Percentiles rank a stretch among this genome's conserved stretches.
These are phyloP conservation scores for Lasius fuliginosus DNA, from an alignment of 2,888 invertebrate species.

Conservation along the genomic window DNA sequence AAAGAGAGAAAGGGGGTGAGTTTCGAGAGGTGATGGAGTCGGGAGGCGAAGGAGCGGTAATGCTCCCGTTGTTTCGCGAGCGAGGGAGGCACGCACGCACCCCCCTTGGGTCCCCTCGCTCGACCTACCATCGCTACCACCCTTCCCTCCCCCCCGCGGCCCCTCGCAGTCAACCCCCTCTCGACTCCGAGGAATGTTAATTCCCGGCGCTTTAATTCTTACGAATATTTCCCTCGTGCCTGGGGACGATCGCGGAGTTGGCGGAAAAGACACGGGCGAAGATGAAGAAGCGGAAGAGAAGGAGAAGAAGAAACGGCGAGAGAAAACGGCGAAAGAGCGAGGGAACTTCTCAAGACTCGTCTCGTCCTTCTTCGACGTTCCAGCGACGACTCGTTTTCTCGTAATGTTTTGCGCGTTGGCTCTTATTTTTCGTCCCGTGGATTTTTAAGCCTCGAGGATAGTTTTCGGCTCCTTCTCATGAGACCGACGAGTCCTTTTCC, in stretches of 20 bases:
- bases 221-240: slow-evolving; percentile 85
- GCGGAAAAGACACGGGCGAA: slow-evolving; percentile 74
- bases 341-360: slow-evolving; percentile 68
- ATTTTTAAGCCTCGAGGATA: slow-evolving; percentile 57
- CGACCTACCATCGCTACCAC: slow-evolving; percentile 63
- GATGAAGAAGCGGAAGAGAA: slow-evolving; percentile 72
- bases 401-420: slow-evolving; percentile 16
- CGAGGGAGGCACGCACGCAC: slow-evolving; percentile 83
- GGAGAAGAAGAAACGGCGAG: slow-evolving; percentile 55
- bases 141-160: slow-evolving; percentile 40
- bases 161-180: slow-evolving; percentile 65
- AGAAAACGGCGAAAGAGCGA: slow-evolving; percentile 42
- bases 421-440: slow-evolving; percentile 36
- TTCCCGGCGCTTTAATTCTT: slow-evolving; percentile 86
- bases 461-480: slow-evolving; percentile 59
- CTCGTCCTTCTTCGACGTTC: slow-evolving; percentile 70
- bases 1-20: slow-evolving; percentile 70
- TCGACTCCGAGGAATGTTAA: slow-evolving; percentile 85
- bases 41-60: slow-evolving; percentile 80
- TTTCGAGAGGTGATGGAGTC: slow-evolving; percentile 75
- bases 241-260: slow-evolving; percentile 75
- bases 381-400: slow-evolving; percentile 58
- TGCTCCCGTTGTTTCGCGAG: slow-evolving; percentile 84
- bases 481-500: slow-evolving; percentile 5
- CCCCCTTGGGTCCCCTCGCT: slow-evolving; percentile 73